Evolutionary conservation across 2,113 vertebrate genomes (phyloP).

Genomic region (Clarias gariepinus): DNA sequence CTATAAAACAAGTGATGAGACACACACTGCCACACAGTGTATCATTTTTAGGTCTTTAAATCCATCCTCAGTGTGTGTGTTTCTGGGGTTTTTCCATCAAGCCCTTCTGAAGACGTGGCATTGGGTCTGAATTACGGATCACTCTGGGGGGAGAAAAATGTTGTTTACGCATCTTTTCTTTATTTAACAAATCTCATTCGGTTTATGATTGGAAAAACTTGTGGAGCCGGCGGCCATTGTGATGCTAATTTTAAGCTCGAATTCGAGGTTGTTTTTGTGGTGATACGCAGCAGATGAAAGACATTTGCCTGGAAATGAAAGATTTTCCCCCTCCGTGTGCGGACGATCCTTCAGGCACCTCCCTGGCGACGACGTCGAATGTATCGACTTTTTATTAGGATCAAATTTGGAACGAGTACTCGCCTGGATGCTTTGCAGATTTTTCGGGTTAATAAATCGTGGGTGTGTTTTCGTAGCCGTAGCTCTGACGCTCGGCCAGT

Average conservation of each 20-base stretch:
- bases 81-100: background rate
- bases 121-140: constrained; percentile 59
- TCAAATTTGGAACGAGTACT: background rate
- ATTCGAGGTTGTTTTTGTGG: background rate
- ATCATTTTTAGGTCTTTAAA: background rate
- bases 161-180: constrained; percentile 32
- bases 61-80: background rate
- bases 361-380: background rate
- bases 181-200: background rate
- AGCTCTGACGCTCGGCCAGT: constrained; percentile 3
- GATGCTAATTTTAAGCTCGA: constrained; percentile 27
- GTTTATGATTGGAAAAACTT: constrained; percentile 41
- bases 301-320: constrained; percentile 10
- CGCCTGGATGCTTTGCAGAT: background rate
- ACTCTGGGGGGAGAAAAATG: constrained; percentile 19
- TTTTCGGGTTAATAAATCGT: constrained; percentile 16
- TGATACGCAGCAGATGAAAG: constrained; percentile 8
- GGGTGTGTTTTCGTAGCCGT: constrained; percentile 24
- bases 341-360: background rate
- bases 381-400: constrained; percentile 11
- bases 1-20: no score
- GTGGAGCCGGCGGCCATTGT: constrained; percentile 31
- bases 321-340: background rate
- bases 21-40: no score
- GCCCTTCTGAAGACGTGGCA: constrained; percentile 50